These are phyloP conservation scores for Tachina lurida DNA, from an alignment of 2,888 invertebrate species.

Conservation along the genomic window DNA sequence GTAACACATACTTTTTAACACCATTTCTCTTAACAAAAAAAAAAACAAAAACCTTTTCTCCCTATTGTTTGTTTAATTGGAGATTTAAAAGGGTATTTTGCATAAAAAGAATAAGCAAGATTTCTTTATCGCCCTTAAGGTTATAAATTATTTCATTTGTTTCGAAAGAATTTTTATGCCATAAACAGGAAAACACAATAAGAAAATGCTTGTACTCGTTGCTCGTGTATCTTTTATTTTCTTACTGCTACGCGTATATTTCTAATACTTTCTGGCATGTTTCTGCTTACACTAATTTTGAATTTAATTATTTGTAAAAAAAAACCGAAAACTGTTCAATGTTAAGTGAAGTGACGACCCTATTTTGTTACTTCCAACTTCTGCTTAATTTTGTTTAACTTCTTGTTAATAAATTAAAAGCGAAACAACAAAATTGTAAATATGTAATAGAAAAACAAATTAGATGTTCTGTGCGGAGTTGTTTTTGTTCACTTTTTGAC, in stretches of 20 bases:
- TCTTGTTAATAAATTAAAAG: slow-evolving; percentile 34
- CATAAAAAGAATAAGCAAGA: neutral
- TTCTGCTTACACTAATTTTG: slow-evolving; percentile 7
- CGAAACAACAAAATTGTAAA: slow-evolving; percentile 19
- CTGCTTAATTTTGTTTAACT: slow-evolving; percentile 14
- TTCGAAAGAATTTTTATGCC: slow-evolving; percentile 36
- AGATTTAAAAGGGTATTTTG: slow-evolving; percentile 26
- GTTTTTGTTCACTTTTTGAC: slow-evolving; percentile 66
- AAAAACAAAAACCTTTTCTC: neutral
- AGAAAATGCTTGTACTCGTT: neutral
- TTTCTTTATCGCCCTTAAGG: neutral
- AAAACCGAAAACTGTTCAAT: slow-evolving; percentile 35
- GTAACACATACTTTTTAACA: slow-evolving; percentile 27
- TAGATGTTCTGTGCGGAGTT: slow-evolving; percentile 57
- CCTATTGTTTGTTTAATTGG: slow-evolving; percentile 16
- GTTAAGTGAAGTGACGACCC: slow-evolving; percentile 15
- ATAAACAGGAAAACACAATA: slow-evolving; percentile 33
- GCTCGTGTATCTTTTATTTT: too few relatives aligned
- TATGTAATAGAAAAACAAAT: neutral
- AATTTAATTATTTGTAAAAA: slow-evolving; percentile 61
- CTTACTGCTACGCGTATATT: neutral
- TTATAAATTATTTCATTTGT: slow-evolving; percentile 27
- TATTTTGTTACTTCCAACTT: slow-evolving; percentile 6
- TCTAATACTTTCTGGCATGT: neutral
- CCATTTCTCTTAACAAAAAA: neutral